These are phyloP conservation scores for Homarus gammarus DNA, from an alignment of 2,888 invertebrate species.

Conservation along the genomic window DNA sequence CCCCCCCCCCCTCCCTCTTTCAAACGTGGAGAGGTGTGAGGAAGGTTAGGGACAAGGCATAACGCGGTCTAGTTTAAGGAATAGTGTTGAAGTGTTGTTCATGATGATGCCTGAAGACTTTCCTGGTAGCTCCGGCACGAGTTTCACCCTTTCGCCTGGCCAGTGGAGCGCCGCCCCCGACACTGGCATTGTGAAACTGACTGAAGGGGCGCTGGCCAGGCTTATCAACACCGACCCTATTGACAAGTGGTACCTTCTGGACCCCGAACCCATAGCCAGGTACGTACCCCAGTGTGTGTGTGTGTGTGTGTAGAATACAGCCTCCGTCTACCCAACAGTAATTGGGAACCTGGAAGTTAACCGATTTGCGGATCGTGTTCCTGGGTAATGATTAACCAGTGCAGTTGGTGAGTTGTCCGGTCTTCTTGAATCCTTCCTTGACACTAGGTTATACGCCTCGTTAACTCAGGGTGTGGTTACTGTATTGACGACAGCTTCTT, in stretches of 20 bases:
- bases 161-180: conserved; percentile 66
- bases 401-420: too few relatives aligned
- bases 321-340: too few relatives aligned
- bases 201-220: conserved; percentile 60
- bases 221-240: conserved; percentile 82
- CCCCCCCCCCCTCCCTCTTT: too few relatives aligned
- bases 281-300: conserved; percentile 77
- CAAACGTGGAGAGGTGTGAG: not conserved
- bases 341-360: too few relatives aligned
- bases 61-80: not conserved
- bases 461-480: too few relatives aligned
- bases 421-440: too few relatives aligned
- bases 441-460: too few relatives aligned
- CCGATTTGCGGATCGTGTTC: too few relatives aligned
- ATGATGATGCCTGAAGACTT: conserved; percentile 39
- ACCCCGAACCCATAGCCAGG: conserved; percentile 82
- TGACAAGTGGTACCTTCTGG: conserved; percentile 81
- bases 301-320: not conserved
- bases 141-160: conserved; percentile 34
- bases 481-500: too few relatives aligned
- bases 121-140: not conserved
- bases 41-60: not conserved
- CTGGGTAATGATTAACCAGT: too few relatives aligned
- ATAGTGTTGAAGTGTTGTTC: not conserved
- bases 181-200: conserved; percentile 68